phyloP scores from a whole-genome alignment of 2,888 invertebrate genomes.

The Tyria jacobaeae region DNA sequence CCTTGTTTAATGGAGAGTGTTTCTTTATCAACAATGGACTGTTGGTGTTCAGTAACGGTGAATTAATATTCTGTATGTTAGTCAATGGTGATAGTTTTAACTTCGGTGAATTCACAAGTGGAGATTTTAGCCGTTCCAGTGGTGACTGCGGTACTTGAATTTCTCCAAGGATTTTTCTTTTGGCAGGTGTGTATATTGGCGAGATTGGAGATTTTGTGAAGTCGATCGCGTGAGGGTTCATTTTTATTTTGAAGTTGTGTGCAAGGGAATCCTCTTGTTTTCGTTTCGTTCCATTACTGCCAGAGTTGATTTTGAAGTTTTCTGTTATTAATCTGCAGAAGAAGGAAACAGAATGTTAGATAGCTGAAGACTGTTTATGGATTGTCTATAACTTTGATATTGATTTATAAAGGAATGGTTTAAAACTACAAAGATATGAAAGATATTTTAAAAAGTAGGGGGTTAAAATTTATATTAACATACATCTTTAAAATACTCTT shows the following conservation, averaged over 20 bases:
- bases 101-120: constrained; percentile 28
- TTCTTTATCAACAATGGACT: constrained; percentile 36
- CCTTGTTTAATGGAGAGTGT: constrained; percentile 31
- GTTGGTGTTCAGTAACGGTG: constrained; percentile 49
- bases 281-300: constrained; percentile 75
- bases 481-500: too few relatives aligned
- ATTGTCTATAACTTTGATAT: too few relatives aligned
- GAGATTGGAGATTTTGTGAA: constrained; percentile 65
- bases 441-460: too few relatives aligned
- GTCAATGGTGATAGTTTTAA: constrained; percentile 48
- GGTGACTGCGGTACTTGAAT: constrained; percentile 59
- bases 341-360: constrained; percentile 35
- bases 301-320: constrained; percentile 84
- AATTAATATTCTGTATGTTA: constrained; percentile 27
- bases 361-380: background rate
- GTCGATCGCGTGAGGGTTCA: constrained; percentile 75
- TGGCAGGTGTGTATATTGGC: constrained; percentile 60
- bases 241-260: constrained; percentile 73
- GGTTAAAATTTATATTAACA: too few relatives aligned
- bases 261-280: constrained; percentile 73
- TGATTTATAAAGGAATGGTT: too few relatives aligned
- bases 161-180: constrained; percentile 73
- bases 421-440: too few relatives aligned
- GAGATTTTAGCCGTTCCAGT: constrained; percentile 58
- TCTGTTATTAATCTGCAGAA: constrained; percentile 83